Conservation (phyloP, 2,113 vertebrate genomes). For the Leuciscus idus region DNA sequence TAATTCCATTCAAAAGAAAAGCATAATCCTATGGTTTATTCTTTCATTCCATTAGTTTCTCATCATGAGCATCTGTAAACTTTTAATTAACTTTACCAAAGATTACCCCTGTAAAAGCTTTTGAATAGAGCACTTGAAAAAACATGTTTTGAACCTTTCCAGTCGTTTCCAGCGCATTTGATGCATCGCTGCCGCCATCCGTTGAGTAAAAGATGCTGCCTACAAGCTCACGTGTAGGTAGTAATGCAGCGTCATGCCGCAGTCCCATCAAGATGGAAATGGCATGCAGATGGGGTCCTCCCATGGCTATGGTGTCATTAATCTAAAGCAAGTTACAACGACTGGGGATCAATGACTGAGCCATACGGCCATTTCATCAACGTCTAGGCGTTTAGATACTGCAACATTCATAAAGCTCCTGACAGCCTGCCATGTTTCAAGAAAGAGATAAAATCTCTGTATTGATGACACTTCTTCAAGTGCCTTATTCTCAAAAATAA, state of each 20-base stretch:
- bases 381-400: conserved; percentile 8
- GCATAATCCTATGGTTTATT: conserved; percentile 30
- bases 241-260: neutral
- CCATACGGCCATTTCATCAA: conserved; percentile 44
- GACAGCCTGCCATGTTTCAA: conserved; percentile 36
- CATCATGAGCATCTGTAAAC: conserved; percentile 25
- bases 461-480: conserved; percentile 18
- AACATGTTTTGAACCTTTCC: neutral
- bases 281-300: conserved; percentile 43
- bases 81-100: conserved; percentile 27
- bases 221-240: neutral
- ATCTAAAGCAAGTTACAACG: conserved; percentile 34
- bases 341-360: conserved; percentile 44
- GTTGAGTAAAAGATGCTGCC: neutral
- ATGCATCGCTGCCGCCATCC: neutral
- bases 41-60: conserved; percentile 14
- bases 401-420: conserved; percentile 30
- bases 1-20: conserved; percentile 37
- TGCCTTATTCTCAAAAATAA: neutral
- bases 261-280: conserved; percentile 40
- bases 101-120: neutral
- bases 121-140: neutral
- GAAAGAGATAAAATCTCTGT: conserved; percentile 42
- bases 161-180: neutral
- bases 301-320: conserved; percentile 33